phyloP scores from a whole-genome alignment of 1,140 invertebrate genomes.

The Saccostrea cuccullata region DNA sequence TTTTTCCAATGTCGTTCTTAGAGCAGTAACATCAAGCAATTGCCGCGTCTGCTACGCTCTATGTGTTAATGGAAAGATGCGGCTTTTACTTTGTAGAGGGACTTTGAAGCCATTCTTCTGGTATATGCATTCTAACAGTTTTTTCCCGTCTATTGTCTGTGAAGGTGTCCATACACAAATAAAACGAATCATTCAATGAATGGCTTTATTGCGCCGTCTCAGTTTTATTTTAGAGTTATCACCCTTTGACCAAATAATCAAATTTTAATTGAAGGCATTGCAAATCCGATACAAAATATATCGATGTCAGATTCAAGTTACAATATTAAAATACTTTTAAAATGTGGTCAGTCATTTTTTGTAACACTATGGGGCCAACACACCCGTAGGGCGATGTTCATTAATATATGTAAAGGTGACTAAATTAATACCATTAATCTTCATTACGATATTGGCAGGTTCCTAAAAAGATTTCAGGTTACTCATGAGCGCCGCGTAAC shows the following conservation, averaged over 20 bases:
- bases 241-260: not conserved
- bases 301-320: not conserved
- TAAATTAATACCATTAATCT: constrained; percentile 22
- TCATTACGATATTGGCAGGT: constrained; percentile 29
- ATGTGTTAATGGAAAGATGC: constrained; percentile 21
- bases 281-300: not conserved
- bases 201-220: not conserved
- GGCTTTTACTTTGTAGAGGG: not conserved
- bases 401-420: constrained; percentile 19
- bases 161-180: not conserved
- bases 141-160: not conserved
- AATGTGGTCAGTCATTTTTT: not conserved
- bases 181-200: not conserved
- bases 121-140: constrained; percentile 13
- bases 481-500: constrained; percentile 18
- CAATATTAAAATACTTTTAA: not conserved
- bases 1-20: not conserved
- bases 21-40: constrained; percentile 8
- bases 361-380: not conserved
- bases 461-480: constrained; percentile 32
- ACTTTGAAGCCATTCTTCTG: constrained; percentile 23
- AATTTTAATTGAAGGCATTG: not conserved
- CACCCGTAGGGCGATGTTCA: constrained; percentile 8
- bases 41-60: not conserved
- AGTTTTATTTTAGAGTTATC: constrained; percentile 17